Conservation (phyloP, 2,888 invertebrate genomes). For the Diadegma fenestrale region DNA sequence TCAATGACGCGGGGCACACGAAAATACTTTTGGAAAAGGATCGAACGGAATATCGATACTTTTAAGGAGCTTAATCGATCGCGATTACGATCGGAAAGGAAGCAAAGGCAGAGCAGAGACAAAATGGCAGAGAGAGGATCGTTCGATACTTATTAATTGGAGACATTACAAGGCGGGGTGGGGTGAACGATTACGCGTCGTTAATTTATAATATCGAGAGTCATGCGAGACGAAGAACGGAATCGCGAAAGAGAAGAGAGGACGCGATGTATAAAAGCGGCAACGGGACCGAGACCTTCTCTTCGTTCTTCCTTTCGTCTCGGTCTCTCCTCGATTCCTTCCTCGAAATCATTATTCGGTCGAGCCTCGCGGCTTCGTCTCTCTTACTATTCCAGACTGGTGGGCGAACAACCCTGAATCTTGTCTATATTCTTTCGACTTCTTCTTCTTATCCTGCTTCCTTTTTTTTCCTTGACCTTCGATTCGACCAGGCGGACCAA, state of each 20-base stretch:
- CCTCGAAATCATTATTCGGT: slow-evolving; percentile 68
- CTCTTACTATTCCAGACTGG: slow-evolving; percentile 25
- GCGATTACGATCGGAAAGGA: slow-evolving; percentile 38
- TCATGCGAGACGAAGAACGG: slow-evolving; percentile 27
- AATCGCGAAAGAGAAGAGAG: slow-evolving; percentile 18
- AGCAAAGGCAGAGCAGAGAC: slow-evolving; percentile 34
- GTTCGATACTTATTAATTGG: slow-evolving; percentile 60
- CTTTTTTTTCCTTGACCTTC: slow-evolving; percentile 54
- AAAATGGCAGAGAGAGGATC: slow-evolving; percentile 23
- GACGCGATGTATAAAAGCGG: neutral
- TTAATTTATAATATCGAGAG: slow-evolving; percentile 64
- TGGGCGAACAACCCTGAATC: slow-evolving; percentile 39
- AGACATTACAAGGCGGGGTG: slow-evolving; percentile 19
- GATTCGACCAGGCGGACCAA: slow-evolving; percentile 44
- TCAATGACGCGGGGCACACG: neutral
- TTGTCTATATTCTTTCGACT: slow-evolving; percentile 24
- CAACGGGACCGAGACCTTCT: slow-evolving; percentile 61
- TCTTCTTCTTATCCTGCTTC: slow-evolving; percentile 13
- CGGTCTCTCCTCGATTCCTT: slow-evolving; percentile 46
- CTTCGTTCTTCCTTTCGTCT: slow-evolving; percentile 51
- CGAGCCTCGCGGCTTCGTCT: slow-evolving; percentile 56
- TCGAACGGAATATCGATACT: neutral
- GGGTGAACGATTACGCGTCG: slow-evolving; percentile 60
- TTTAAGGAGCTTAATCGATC: slow-evolving; percentile 5
- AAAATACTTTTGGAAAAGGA: neutral